These are phyloP conservation scores for Dendropsophus ebraccatus DNA, from an alignment of 2,113 vertebrate genomes.

Conservation along the genomic window DNA sequence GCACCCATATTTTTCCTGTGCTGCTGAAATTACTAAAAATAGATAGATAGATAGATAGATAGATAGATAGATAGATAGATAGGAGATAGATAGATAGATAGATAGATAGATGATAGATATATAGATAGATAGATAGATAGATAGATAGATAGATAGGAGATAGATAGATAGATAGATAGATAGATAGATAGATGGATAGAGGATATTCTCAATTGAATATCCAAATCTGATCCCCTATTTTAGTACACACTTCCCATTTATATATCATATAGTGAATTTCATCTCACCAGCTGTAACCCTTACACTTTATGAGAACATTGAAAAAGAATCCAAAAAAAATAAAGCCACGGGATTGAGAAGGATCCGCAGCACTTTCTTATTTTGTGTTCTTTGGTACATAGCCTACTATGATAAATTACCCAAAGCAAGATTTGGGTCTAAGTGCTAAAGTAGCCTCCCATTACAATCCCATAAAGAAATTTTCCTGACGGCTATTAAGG, in stretches of 20 bases:
- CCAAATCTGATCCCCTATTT: no score
- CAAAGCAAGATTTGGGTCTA: constrained; percentile 1
- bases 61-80: neutral
- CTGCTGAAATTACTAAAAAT: no score
- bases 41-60: neutral
- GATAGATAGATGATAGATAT: no score
- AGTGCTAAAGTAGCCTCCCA: constrained; percentile 34
- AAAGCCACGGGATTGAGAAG: neutral
- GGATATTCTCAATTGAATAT: no score
- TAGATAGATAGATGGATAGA: no score
- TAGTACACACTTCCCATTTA: neutral
- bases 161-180: neutral
- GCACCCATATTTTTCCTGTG: no score
- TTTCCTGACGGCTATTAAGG: constrained; percentile 30
- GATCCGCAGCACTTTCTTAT: constrained; percentile 18
- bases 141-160: no score
- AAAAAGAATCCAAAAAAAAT: constrained; percentile 17
- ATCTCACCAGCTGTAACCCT: neutral
- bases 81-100: no score
- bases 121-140: no score
- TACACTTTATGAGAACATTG: neutral
- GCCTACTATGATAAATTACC: constrained; percentile 33
- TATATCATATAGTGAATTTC: neutral
- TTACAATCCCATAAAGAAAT: constrained; percentile 41
- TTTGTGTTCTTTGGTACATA: constrained; percentile 5